Evolutionary conservation across 2,113 vertebrate species (phyloP), one percentile per base, ranked within the genome.

Genomic region (Zosterops pallidus): DNA sequence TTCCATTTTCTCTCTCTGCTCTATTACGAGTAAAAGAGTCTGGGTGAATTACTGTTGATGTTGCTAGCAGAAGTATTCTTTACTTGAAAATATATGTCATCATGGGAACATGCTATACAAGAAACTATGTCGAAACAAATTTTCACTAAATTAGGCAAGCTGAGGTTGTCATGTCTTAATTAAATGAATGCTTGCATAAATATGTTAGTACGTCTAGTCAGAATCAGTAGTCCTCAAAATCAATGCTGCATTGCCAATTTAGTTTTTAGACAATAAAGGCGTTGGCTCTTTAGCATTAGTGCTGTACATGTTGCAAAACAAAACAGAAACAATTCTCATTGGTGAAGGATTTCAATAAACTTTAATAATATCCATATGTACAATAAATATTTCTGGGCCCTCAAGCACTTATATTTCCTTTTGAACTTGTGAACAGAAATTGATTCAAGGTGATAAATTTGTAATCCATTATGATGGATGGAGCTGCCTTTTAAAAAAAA

Each of bases 371-470:
- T 97, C 98, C 98, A 99, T 98, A 99, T 99, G 98, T 98, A 98
- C 98, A 98, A 98, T 98, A 98, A 98, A 98, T 97, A 98, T 99
- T 99, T 98, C 98, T 97, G 97, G 97, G 98, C 98, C 98, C 98
- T 98, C 98, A 97, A 98, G 98, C 98, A 97, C 98, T 98, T 98
- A 97, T 97, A 97, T 68, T 84, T 98, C 97, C 97, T 98, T 99
- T 99, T 99, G 99, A 99, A 99, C 98, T 99, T 96, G 96, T 94
- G 97, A 98, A 98, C 98, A 98, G 98, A 99, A 99, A 99, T 99
- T 99, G 99, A 99, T 99, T 98, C 99, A 99, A 99, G 98, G 99
- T 99, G 99, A 99, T 98, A 99, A 99, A 99, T 98, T 98, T 98
- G 98, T 98, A 98, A 97, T 98, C 98, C 98, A 98, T 98, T 98